Evolutionary conservation across 2,797 vertebrate genomes (phyloP).

Genomic region (Sitta carolinensis): DNA sequence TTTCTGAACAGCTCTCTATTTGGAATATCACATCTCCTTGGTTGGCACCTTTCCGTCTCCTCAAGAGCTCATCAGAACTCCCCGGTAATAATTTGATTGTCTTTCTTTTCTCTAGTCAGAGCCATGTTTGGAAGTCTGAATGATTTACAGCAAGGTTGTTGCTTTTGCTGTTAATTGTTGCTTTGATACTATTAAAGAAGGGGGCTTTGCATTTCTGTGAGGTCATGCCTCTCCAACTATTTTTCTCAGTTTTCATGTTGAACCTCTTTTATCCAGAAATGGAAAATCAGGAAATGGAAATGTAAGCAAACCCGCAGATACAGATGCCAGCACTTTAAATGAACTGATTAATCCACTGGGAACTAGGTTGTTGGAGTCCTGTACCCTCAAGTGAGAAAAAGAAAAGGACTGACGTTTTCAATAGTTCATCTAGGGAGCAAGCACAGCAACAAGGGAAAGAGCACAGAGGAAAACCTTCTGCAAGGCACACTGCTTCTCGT

Average conservation of each 20-base stretch:
- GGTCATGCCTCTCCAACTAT: neutral
- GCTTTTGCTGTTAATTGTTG: neutral
- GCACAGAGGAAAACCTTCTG: neutral
- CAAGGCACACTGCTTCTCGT: neutral
- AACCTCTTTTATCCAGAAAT: neutral
- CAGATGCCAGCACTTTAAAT: neutral
- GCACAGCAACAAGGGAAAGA: neutral
- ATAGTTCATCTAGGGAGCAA: neutral
- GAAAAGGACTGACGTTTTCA: neutral
- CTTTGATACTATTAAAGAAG: neutral
- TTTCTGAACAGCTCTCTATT: neutral
- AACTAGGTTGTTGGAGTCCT: neutral
- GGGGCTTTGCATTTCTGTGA: neutral
- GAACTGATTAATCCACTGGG: neutral
- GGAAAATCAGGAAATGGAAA: constrained; percentile 20
- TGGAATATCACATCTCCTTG: neutral
- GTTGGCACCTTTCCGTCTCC: neutral
- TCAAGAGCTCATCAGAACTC: neutral
- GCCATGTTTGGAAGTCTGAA: neutral
- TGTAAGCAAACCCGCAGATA: neutral
- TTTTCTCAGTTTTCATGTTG: neutral
- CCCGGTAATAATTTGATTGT: neutral
- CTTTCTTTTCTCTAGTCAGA: neutral
- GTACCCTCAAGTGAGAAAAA: neutral
- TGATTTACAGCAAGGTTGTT: neutral